Evolutionary conservation across 1,140 invertebrate genomes (phyloP).

Genomic region (Drosophila setifemur): DNA sequence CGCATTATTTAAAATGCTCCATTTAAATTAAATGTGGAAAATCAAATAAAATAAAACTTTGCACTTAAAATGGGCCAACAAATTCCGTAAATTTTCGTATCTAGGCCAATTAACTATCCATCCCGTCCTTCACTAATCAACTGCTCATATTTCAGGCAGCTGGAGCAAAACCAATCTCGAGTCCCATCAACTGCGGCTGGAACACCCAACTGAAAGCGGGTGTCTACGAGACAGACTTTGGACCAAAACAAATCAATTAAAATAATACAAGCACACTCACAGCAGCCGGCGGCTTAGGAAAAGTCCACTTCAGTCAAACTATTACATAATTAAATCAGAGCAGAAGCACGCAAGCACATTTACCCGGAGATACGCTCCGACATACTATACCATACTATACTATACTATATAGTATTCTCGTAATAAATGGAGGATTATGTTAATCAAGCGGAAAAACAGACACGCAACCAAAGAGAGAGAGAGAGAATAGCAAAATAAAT

Average conservation of each 20-base stretch:
- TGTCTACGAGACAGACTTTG: slow-evolving; percentile 47
- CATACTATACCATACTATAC: too few species aligned
- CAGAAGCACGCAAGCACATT: slow-evolving; percentile 25
- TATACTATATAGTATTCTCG: slow-evolving; percentile 20
- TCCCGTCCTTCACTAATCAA: slow-evolving; percentile 10
- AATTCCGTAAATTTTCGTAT: too few species aligned
- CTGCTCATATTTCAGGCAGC: slow-evolving; percentile 16
- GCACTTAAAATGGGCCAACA: too few species aligned
- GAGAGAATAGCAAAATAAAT: slow-evolving; percentile 55
- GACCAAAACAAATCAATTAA: slow-evolving; percentile 78
- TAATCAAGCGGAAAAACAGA: slow-evolving; percentile 79
- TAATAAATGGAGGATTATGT: slow-evolving; percentile 80
- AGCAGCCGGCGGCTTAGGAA: slow-evolving; percentile 43
- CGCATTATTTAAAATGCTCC: too few species aligned
- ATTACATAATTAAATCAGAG: slow-evolving; percentile 80
- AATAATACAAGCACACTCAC: slow-evolving; percentile 36
- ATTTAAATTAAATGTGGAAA: too few species aligned
- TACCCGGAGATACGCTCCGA: not conserved
- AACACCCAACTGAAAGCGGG: slow-evolving; percentile 47
- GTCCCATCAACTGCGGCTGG: slow-evolving; percentile 40
- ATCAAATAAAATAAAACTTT: too few species aligned
- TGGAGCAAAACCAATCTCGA: slow-evolving; percentile 22
- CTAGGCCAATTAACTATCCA: slow-evolving; percentile 16
- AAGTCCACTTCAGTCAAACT: slow-evolving; percentile 79
- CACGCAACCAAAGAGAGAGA: slow-evolving; percentile 45